Evolutionary conservation across 2,888 invertebrate species (phyloP).

Genomic region (Drosophila niveifrons): DNA sequence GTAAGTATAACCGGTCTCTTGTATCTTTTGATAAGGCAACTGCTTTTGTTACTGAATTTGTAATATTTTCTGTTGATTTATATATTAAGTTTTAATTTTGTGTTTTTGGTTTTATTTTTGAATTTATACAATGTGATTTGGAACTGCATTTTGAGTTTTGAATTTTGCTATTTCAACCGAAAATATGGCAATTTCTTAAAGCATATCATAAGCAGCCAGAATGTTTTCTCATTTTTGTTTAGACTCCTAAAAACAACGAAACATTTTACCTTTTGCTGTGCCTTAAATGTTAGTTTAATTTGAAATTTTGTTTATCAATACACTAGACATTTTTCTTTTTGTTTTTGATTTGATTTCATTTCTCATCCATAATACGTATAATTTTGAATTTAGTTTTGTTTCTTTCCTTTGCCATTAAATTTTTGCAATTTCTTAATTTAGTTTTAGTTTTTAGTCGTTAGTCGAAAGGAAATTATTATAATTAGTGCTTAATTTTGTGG

Average conservation of each 20-base stretch:
- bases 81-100: constrained; percentile 40
- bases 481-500: constrained; percentile 57
- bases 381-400: constrained; percentile 56
- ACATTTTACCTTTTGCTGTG: constrained; percentile 74
- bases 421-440: constrained; percentile 55
- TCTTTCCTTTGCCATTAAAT: constrained; percentile 32
- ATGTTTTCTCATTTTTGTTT: constrained; percentile 54
- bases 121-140: constrained; percentile 55
- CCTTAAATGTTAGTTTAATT: constrained; percentile 68
- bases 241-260: constrained; percentile 84
- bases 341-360: constrained; percentile 12
- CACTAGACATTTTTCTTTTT: constrained; percentile 51
- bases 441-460: constrained; percentile 37
- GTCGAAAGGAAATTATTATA: constrained; percentile 45
- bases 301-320: constrained; percentile 59
- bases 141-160: constrained; percentile 55
- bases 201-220: constrained; percentile 69
- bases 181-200: constrained; percentile 42
- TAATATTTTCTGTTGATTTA: constrained; percentile 64
- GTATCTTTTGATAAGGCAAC: constrained; percentile 82
- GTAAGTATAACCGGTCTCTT: constrained; percentile 76
- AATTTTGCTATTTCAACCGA: constrained; percentile 61
- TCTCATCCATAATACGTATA: constrained; percentile 27
- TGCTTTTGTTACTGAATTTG: constrained; percentile 82
- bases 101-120: constrained; percentile 49